Evolutionary conservation across 1,140 invertebrate species (phyloP).

Genomic region (Cephus cinctus): DNA sequence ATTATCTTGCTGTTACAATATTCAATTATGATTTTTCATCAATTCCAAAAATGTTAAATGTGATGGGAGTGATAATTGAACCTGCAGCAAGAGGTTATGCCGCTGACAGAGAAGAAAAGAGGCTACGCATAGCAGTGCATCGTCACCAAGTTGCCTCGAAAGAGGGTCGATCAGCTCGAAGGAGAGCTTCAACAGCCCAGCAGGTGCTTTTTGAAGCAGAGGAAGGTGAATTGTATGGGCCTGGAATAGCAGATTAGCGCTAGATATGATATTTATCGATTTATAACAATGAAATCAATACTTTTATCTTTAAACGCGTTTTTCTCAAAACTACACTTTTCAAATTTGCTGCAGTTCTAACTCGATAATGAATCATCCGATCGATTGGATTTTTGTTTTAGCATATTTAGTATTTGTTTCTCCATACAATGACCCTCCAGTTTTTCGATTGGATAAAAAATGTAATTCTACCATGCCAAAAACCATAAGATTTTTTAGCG

Average conservation of each 20-base stretch:
- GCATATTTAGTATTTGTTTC: no score
- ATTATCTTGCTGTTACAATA: constrained; percentile 9
- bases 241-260: constrained; percentile 9
- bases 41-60: constrained; percentile 15
- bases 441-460: no score
- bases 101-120: constrained; percentile 1
- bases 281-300: constrained; percentile 12
- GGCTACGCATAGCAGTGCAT: constrained; percentile 3
- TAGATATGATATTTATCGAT: constrained; percentile 6
- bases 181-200: neutral
- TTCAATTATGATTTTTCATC: constrained; percentile 14
- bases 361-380: constrained; percentile 7
- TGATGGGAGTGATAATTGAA: constrained; percentile 10
- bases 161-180: constrained; percentile 12
- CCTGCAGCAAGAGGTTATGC: constrained; percentile 9
- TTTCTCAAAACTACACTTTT: constrained; percentile 11
- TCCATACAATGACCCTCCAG: no score
- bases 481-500: no score
- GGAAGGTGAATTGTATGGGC: neutral
- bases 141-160: constrained; percentile 8
- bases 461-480: no score
- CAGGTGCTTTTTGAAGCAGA: neutral
- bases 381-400: constrained; percentile 8
- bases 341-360: constrained; percentile 12
- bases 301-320: constrained; percentile 6